Percentiles rank a stretch among this genome's conserved stretches.
phyloP scores from a whole-genome alignment of 2,888 invertebrate species.

The Ligdia adustata region DNA sequence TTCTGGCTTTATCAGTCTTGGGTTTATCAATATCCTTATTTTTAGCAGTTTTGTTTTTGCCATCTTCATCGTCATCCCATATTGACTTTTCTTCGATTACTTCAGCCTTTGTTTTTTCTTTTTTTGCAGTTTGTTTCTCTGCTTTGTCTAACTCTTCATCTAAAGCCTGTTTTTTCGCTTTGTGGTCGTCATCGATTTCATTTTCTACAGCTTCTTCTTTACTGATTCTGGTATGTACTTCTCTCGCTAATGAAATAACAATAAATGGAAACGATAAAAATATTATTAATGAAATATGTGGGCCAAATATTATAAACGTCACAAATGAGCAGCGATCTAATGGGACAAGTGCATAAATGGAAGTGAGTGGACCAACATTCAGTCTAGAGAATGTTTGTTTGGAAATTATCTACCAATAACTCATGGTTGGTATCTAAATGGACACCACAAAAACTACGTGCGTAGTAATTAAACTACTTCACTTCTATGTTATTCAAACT shows the following conservation, averaged over 20 bases:
- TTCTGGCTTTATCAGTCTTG: slow-evolving; percentile 41
- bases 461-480: slow-evolving; percentile 57
- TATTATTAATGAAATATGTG: slow-evolving; percentile 42
- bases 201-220: slow-evolving; percentile 77
- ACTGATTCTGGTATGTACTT: slow-evolving; percentile 77
- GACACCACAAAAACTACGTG: slow-evolving; percentile 69
- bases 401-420: slow-evolving; percentile 55
- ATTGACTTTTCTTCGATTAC: slow-evolving; percentile 54
- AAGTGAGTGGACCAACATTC: slow-evolving; percentile 56
- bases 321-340: slow-evolving; percentile 53
- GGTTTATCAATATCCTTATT: slow-evolving; percentile 49
- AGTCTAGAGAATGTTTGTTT: slow-evolving; percentile 72
- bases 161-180: slow-evolving; percentile 49
- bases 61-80: slow-evolving; percentile 61
- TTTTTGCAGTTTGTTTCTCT: slow-evolving; percentile 49
- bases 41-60: slow-evolving; percentile 49
- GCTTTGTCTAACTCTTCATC: slow-evolving; percentile 49
- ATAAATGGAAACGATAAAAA: slow-evolving; percentile 36
- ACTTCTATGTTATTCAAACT: slow-evolving; percentile 64
- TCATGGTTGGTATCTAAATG: slow-evolving; percentile 60
- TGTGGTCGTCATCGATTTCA: slow-evolving; percentile 70
- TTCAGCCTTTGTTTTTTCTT: slow-evolving; percentile 58
- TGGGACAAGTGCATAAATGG: slow-evolving; percentile 20
- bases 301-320: slow-evolving; percentile 58
- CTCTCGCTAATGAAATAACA: slow-evolving; percentile 72